Base-by-base conservation (phyloP, 2,113 vertebrate species). In the Erythrolamprus reginae region DNA sequence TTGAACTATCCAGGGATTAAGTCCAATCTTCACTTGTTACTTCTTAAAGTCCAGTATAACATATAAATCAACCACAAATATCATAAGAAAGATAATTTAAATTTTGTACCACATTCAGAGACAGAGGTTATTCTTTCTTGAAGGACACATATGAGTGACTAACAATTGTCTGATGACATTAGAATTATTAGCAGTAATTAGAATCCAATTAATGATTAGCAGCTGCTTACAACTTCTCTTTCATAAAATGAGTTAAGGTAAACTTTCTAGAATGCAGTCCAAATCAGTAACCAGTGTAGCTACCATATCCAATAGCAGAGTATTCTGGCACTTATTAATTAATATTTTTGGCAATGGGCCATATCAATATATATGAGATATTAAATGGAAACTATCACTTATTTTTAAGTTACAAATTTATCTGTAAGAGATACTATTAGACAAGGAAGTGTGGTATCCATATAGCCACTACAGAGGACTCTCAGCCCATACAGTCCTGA, bases 51-150 rank as follows among this genome's bases (percentile, higher is more conserved):
- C 3, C 61, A 53, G 42, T 91, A 24, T 47, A 65, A 1, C 90
- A 92, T 10, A 89, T 87, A 84, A 89, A 91, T 50, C 82, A 90
- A 28, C 86, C 89, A 92, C 26, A 12, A 88, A 56, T 77, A 56
- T 48, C 28, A 55, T 13, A 61, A 13, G 77, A 2, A 1, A 13
- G 2, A 1, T 10, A 53, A 2, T 47, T 9, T 6, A 84, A 28
- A 8, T 52, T 87, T n/a, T 51, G 33, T 50, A 26, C 38, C 0
- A 42, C 10, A 23, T 38, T 89, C 0, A 10, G 19, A 0, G 0
- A 8, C 83, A 90, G 89, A 90, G 85, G 55, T 2, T 53, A 65
- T 38, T 6, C 91, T 91, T 0, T 0, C 3, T 84, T 89, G 82
- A n/a, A 65, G 51, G 58, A 88, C 77, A 10, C 15, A 47, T 65